These are phyloP conservation scores for Buceros bicornis DNA, from an alignment of 2,797 vertebrate species.

Conservation along the genomic window DNA sequence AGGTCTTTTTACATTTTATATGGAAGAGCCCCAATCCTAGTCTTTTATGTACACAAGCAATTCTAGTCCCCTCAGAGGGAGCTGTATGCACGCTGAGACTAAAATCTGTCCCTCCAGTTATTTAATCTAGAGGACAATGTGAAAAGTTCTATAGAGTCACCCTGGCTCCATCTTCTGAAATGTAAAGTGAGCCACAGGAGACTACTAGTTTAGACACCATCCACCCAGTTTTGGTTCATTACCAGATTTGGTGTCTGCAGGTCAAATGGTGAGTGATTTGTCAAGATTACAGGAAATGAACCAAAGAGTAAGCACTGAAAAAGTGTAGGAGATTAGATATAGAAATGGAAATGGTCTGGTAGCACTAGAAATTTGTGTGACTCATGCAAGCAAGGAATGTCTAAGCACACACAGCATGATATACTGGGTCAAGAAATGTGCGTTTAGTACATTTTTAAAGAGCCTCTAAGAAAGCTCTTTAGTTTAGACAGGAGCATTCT, in stretches of 20 bases:
- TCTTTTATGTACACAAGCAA: background rate
- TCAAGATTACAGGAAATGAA: slow-evolving; percentile 19
- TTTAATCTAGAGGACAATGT: background rate
- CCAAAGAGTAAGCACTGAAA: background rate
- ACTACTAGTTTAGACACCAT: background rate
- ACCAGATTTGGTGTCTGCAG: background rate
- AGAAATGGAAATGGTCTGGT: background rate
- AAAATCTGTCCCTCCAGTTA: background rate
- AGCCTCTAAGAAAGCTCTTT: background rate
- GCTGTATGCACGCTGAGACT: background rate
- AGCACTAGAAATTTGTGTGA: background rate
- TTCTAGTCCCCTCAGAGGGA: background rate
- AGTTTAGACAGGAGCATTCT: background rate
- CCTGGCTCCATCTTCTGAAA: background rate
- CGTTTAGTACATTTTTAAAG: slow-evolving; percentile 1
- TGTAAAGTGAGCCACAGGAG: background rate
- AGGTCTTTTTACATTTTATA: background rate
- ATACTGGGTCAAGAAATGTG: background rate
- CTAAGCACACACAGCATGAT: background rate
- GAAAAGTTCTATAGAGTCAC: background rate
- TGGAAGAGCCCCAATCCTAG: background rate
- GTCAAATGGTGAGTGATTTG: background rate
- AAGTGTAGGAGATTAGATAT: background rate
- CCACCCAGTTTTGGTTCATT: background rate
- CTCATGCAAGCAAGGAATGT: slow-evolving; percentile 15